A percentile compares a stretch with the other conserved stretches of the same genome.
Conservation (phyloP, 2,113 vertebrate genomes). For the Mustela lutreola region DNA sequence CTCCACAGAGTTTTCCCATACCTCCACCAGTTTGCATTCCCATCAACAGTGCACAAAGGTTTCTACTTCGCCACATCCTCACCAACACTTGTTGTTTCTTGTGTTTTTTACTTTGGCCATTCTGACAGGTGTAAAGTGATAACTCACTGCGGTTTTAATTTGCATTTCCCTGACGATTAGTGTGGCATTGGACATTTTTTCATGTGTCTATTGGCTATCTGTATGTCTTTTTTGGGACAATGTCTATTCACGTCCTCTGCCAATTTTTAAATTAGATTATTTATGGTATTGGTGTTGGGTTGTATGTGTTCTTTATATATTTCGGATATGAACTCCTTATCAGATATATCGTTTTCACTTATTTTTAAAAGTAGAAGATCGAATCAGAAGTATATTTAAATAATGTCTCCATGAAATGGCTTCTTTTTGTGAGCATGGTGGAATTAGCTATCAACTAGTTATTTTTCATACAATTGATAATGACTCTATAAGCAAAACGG, state of each 20-base stretch:
- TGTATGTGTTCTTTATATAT: neutral
- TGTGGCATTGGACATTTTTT: neutral
- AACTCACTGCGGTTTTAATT: neutral
- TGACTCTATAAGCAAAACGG: neutral
- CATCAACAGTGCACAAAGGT: neutral
- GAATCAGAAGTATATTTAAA: neutral
- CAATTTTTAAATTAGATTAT: neutral
- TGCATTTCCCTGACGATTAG: neutral
- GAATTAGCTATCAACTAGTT: neutral
- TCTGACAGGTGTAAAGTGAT: neutral
- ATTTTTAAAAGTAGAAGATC: neutral
- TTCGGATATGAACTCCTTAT: neutral
- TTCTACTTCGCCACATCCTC: neutral
- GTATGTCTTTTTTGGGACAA: neutral
- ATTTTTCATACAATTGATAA: neutral
- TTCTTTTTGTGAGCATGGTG: neutral
- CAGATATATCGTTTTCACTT: neutral
- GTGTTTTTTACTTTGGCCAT: neutral
- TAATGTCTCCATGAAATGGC: neutral
- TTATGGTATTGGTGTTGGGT: neutral
- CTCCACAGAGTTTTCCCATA: neutral
- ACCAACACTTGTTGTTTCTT: neutral
- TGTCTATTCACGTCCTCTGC: neutral
- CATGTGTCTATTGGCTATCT: neutral
- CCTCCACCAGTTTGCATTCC: neutral